Evolutionary conservation across 2,113 vertebrate genomes (phyloP), one percentile per base, ranked within the genome.

Genomic region (Labrus mixtus): DNA sequence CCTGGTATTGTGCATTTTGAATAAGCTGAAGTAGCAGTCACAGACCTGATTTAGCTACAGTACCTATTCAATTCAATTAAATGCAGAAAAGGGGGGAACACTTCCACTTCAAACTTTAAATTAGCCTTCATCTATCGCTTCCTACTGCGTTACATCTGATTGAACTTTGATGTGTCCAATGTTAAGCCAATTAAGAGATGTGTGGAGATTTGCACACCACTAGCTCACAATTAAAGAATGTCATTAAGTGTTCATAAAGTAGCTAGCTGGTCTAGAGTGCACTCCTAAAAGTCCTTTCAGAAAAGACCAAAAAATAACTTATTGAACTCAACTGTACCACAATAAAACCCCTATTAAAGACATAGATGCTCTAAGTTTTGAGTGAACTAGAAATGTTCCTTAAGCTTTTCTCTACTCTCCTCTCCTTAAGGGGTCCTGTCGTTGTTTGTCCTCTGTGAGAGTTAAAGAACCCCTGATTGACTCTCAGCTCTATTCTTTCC

Each of bases 391-490:
- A 75, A 79, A 63, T 4, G 15, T 58, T 41, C 6, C 29, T 46
- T 13, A 62, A 56, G 55, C 3, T 22, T 0, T 1, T 54, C 41
- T 48, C 37, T 1, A 48, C 41, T 48, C 37, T 36, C 53, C 45
- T 48, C 17, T 57, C 63, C 68, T 77, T 37, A 4, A 36, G 56
- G 23, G 43, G 3, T 22, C 12, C 17, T 53, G 7, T 23, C 23
- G 54, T 41, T 46, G 25, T 41, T 59, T 58, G 55, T 67, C 43
- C 20, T 71, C 55, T 39, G 59, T 57, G 25, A 56, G 46, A 41
- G 61, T 8, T 68, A 68, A 75, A 64, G 45, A 78, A 50, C 41
- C 25, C 15, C 78, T 69, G 61, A 69, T 33, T 55, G 23, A 58
- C 53, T 33, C 65, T 74, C 37, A 73, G 25, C 48, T 50, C 23